These are phyloP conservation scores for Lagothrix lagotricha DNA, from an alignment of 2,797 vertebrate genomes.

Conservation along the genomic window DNA sequence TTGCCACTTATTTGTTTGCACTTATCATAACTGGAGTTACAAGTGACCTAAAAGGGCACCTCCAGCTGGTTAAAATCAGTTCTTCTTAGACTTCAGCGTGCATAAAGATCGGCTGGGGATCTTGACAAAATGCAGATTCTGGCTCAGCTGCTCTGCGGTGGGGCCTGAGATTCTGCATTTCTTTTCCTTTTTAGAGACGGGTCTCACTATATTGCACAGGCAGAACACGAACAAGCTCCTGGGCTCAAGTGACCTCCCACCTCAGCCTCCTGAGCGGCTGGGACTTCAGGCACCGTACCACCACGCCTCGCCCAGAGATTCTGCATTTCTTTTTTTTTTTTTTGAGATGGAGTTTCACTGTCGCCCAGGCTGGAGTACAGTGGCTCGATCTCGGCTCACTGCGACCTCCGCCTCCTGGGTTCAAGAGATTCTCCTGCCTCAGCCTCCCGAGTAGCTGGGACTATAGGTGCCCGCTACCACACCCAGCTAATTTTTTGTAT, in stretches of 20 bases:
- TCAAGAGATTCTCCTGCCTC: too few species aligned
- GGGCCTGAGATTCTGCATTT: background rate
- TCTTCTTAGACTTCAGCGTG: background rate
- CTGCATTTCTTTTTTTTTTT: too few species aligned
- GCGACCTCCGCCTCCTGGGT: too few species aligned
- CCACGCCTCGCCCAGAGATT: background rate
- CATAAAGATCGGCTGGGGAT: background rate
- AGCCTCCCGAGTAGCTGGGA: too few species aligned
- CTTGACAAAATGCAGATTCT: background rate
- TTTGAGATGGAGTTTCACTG: too few species aligned
- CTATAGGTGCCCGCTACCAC: too few species aligned
- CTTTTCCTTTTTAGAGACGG: background rate
- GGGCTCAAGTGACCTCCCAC: background rate
- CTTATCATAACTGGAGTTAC: background rate
- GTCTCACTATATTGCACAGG: background rate
- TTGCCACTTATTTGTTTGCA: background rate
- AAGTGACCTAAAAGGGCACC: background rate
- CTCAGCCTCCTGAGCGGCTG: background rate
- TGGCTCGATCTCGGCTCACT: too few species aligned
- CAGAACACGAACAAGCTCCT: background rate
- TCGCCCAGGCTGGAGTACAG: too few species aligned
- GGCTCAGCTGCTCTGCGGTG: background rate
- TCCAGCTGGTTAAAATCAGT: background rate
- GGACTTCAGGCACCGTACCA: background rate
- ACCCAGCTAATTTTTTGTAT: too few species aligned